Percentiles rank a stretch among this genome's conserved stretches.
These are phyloP conservation scores for Himantopus leucocephalus DNA, from an alignment of 2,113 vertebrate species.

Conservation along the genomic window DNA sequence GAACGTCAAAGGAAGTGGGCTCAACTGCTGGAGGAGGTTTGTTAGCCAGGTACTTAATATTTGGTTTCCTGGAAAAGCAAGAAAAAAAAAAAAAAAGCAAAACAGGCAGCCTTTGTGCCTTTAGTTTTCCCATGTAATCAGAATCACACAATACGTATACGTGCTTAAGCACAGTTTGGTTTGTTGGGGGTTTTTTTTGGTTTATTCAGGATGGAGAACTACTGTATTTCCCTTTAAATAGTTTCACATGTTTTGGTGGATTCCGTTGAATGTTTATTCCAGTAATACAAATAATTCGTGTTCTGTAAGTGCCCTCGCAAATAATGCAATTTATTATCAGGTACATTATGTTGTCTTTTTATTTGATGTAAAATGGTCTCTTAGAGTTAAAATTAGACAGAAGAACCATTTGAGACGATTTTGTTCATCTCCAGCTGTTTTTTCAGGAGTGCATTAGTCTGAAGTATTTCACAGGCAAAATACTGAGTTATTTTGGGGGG, in stretches of 20 bases:
- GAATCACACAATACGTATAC: not conserved
- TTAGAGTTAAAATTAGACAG: slow-evolving; percentile 49
- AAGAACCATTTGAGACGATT: slow-evolving; percentile 41
- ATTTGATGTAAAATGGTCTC: slow-evolving; percentile 14
- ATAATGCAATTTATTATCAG: not conserved
- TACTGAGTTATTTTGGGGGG: not conserved
- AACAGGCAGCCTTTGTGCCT: not conserved
- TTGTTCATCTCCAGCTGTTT: slow-evolving; percentile 9
- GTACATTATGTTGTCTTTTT: slow-evolving; percentile 20
- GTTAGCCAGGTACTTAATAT: slow-evolving; percentile 46
- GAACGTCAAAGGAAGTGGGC: slow-evolving; percentile 58
- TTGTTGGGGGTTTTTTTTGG: not conserved
- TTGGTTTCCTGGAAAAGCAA: slow-evolving; percentile 60
- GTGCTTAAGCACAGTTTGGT: not conserved
- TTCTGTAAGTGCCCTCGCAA: not conserved
- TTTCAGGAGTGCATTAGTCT: slow-evolving; percentile 48
- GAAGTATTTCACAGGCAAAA: slow-evolving; percentile 31
- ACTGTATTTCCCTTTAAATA: not conserved
- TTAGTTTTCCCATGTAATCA: not conserved
- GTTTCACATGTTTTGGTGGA: not conserved
- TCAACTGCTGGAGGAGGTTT: slow-evolving; percentile 20
- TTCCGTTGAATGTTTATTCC: slow-evolving; percentile 30
- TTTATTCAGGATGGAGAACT: not conserved
- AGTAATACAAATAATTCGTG: slow-evolving; percentile 2
- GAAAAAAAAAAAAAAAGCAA: slow-evolving; percentile 34